A percentile compares a stretch with the other conserved stretches of the same genome.
These are phyloP conservation scores for Coregonus clupeaformis DNA, from an alignment of 2,113 vertebrate genomes.

Conservation along the genomic window DNA sequence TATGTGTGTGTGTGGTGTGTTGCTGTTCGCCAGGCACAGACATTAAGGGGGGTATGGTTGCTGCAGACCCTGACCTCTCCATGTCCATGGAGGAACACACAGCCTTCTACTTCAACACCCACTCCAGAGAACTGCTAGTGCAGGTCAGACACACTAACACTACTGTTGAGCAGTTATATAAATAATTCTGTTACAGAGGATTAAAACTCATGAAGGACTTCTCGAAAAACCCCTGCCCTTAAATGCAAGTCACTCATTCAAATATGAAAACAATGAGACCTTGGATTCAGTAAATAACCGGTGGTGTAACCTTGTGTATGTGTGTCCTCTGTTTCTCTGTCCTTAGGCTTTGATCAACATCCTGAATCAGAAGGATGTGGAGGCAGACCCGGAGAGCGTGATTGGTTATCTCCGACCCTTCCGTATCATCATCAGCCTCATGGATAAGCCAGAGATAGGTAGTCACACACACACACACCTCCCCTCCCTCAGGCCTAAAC, in stretches of 20 bases:
- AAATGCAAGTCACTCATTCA: too few relatives aligned
- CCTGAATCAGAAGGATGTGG: constrained; percentile 81
- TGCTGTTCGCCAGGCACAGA: constrained; percentile 82
- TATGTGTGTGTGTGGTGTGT: too few relatives aligned
- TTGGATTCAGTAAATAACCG: neutral
- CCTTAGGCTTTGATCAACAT: constrained; percentile 84
- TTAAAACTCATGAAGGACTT: too few relatives aligned
- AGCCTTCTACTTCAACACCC: constrained; percentile 86
- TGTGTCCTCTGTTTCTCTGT: neutral
- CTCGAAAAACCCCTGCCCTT: too few relatives aligned
- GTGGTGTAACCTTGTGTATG: neutral
- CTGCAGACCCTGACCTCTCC: constrained; percentile 74
- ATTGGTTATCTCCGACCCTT: constrained; percentile 88
- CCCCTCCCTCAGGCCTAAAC: neutral
- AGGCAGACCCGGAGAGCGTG: constrained; percentile 76
- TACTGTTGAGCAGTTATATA: neutral
- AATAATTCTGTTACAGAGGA: too few relatives aligned
- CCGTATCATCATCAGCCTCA: constrained; percentile 87
- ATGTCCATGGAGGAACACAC: constrained; percentile 80
- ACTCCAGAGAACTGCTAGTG: constrained; percentile 87
- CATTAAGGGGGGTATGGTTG: constrained; percentile 85
- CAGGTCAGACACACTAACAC: constrained; percentile 73
- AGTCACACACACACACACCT: constrained; percentile 20
- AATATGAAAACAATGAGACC: neutral
- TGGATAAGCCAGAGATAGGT: constrained; percentile 98